Percentiles rank a stretch among this genome's conserved stretches.
Conservation (phyloP, 2,888 invertebrate species). For the Griposia aprilina region DNA sequence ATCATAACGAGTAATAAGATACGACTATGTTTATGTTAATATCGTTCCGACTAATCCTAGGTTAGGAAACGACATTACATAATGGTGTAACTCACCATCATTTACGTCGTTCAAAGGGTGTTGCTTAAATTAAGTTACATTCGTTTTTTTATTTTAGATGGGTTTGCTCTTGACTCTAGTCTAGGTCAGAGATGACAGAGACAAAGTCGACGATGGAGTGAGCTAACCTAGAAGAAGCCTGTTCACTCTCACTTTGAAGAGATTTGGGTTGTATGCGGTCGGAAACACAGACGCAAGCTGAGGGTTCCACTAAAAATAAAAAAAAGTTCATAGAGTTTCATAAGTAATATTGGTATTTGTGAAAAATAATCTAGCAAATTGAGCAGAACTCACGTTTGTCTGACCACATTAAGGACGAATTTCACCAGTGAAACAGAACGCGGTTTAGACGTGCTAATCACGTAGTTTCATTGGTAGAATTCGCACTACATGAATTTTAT, state of each 20-base stretch:
- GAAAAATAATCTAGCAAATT: background rate
- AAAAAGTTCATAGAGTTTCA: too few relatives aligned
- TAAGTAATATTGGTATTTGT: background rate
- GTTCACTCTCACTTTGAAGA: too few relatives aligned
- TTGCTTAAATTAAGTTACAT: background rate
- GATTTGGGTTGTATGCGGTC: too few relatives aligned
- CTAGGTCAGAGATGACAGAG: too few relatives aligned
- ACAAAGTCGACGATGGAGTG: too few relatives aligned
- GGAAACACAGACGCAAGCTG: too few relatives aligned
- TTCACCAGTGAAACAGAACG: background rate
- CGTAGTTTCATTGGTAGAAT: background rate
- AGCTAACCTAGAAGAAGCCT: too few relatives aligned
- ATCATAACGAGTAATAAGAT: conserved; percentile 44
- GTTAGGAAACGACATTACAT: background rate
- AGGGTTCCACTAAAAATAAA: too few relatives aligned
- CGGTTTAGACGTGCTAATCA: background rate
- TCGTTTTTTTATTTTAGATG: too few relatives aligned
- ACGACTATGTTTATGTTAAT: conserved; percentile 19
- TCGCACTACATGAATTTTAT: background rate
- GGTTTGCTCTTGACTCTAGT: too few relatives aligned
- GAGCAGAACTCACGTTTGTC: background rate
- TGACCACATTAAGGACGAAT: too few relatives aligned
- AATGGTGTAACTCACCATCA: background rate
- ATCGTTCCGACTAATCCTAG: background rate
- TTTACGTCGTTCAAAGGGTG: background rate